These are phyloP conservation scores for Holothuria glaberrima DNA, from an alignment of 35 echinoderm and acorn worm species.

Conservation along the genomic window DNA sequence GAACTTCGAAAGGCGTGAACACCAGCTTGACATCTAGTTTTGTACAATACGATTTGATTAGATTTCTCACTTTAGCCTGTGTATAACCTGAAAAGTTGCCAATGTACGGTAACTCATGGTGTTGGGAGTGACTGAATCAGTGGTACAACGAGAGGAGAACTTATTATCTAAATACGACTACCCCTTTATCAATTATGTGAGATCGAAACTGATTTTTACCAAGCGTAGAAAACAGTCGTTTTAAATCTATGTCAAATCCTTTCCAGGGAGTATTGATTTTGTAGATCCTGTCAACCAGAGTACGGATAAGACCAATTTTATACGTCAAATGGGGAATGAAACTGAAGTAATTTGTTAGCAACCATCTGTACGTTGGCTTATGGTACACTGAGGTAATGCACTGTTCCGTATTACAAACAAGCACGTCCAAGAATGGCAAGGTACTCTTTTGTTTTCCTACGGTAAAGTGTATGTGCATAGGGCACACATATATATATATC, in stretches of 20 bases:
- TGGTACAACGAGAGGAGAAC: background rate
- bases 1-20: background rate
- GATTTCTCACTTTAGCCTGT: constrained; percentile 1
- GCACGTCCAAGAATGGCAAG: no score
- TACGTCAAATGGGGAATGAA: constrained; percentile 23
- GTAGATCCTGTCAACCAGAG: constrained; percentile 10
- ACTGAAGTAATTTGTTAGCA: constrained; percentile 14
- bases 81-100: background rate
- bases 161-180: constrained; percentile 16
- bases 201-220: constrained; percentile 18
- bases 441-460: no score
- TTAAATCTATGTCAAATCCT: constrained; percentile 18
- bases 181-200: constrained; percentile 8
- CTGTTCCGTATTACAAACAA: no score
- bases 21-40: constrained; percentile 2
- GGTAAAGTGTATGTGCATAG: no score
- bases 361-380: background rate
- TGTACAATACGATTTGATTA: background rate
- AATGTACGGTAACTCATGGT: background rate
- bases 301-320: constrained; percentile 7
- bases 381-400: no score
- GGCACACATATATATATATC: no score
- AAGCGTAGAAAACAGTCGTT: constrained; percentile 6
- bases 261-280: constrained; percentile 19
- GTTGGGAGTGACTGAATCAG: constrained; percentile 5